Evolutionary conservation across 2,888 invertebrate species (phyloP).

Genomic region (Chalcosyrphus nemorum): DNA sequence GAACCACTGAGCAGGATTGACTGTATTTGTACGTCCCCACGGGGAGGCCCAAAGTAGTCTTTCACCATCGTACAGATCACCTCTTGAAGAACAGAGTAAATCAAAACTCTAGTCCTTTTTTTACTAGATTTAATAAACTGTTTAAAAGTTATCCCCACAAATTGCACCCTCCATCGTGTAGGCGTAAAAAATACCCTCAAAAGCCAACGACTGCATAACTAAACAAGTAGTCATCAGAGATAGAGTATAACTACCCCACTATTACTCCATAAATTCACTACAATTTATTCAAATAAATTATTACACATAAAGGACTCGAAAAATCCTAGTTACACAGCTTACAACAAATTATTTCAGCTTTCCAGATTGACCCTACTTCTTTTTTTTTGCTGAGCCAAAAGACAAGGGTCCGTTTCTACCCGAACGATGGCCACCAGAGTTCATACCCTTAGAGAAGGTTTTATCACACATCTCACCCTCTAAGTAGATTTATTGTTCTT

Average conservation of each 20-base stretch:
- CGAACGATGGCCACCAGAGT: neutral
- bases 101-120: too few species aligned
- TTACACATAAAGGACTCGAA: neutral
- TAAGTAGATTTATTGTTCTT: conserved; percentile 30
- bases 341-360: conserved; percentile 6
- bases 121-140: too few species aligned
- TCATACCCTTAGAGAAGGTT: conserved; percentile 8
- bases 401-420: conserved; percentile 9
- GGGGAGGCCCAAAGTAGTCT: too few species aligned
- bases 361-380: conserved; percentile 11
- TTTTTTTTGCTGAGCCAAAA: neutral
- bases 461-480: conserved; percentile 20
- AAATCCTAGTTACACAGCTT: neutral
- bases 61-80: too few species aligned
- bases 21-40: too few species aligned
- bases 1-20: too few species aligned
- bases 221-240: too few species aligned
- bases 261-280: neutral
- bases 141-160: neutral
- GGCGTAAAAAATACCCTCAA: neutral
- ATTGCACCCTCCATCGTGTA: neutral
- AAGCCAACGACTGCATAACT: neutral
- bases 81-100: too few species aligned
- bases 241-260: neutral
- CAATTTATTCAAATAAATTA: conserved; percentile 25